Evolutionary conservation across 2,888 invertebrate genomes (phyloP), one percentile per base, ranked within the genome.

Genomic region (Stictocephala bisonia): DNA sequence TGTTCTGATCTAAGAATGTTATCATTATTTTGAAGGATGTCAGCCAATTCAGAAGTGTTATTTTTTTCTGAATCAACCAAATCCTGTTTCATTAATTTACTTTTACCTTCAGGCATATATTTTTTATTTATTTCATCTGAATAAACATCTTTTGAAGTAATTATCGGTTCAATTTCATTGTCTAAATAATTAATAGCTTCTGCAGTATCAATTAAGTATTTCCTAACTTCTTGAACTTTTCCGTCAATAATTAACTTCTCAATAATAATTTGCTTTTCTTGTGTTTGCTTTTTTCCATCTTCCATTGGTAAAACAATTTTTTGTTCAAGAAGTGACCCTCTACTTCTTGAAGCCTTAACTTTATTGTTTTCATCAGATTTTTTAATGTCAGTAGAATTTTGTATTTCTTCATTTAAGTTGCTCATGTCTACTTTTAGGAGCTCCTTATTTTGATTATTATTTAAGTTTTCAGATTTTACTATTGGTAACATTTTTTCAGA

Each of bases 171-270:
- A n/a, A n/a, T n/a, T n/a, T n/a, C n/a, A n/a, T n/a, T n/a, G 27
- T 56, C 56, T 29, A 56, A 56, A 56, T 56, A 56, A 56, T 31
- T 56, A 18, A 29, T 31, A 18, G 15, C 64, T 64, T 71, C 71
- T 15, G 44, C 64, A 50, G 51, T 53, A 29, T 51, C 48, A 27
- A 64, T n/a, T 18, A 72, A 51, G 15, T 72, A 68, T 58, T 48
- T 26, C 15, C 64, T 67, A 15, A 72, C 67, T 41, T 72, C 56
- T 15, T 72, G 67, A 26, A 72, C 67, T 50, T 68, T 72, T 26
- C 72, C 72, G 31, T 72, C 67, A 41, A 72, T 31, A 41, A 72
- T 72, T 53, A 72, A 31, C 31, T 64, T 72, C 29, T 72, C 72
- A 18, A 72, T 56, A 24, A 72, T 48, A 20, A 64, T 68, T 56